Base-by-base conservation (phyloP, 2,113 vertebrate species). In the Scomber colias region DNA sequence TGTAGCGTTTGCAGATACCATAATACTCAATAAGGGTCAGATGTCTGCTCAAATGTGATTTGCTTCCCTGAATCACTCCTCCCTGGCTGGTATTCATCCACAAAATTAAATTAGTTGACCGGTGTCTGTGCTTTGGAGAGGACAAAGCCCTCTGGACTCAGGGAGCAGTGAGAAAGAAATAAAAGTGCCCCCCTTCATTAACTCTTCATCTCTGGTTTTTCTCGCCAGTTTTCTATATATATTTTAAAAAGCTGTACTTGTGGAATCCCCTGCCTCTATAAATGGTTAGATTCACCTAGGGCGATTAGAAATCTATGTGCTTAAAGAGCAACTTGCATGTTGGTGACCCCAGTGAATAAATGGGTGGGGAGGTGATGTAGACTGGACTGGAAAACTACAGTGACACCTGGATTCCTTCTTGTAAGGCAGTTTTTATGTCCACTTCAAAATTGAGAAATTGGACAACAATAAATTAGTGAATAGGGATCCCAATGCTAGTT, bases 71-170 rank as follows among this genome's bases (percentile, higher is more conserved):
- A 76, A 79, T 82, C 59, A 11, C 55, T 77, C 30, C 68, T 88
- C 79, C 44, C 53, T 63, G 62, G 73, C 77, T 81, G 56, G 55
- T 57, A 53, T 85, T 81, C 76, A 80, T 84, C 81, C 63, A 75
- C 73, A 16, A 77, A 82, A 92, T 91, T 27, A 35, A 77, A 87
- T 90, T 82, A 86, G 70, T 16, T 27, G 61, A 76, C 77, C 49
- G 59, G 54, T 84, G 53, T 71, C 35, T 75, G 82, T 74, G 70
- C 63, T 89, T 62, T 48, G 65, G 71, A 71, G 77, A 88, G 64
- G 61, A 77, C 72, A 56, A 61, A 74, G 79, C 71, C 90, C 81
- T 67, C 71, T 70, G 82, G 79, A 81, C 74, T 49, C 9, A 59
- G 60, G 49, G 11, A 87, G 74, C 83, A 85, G 86, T 81, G 77